These are phyloP conservation scores for Pollenia griseotomentosa DNA, from an alignment of 2,888 invertebrate genomes.

Conservation along the genomic window DNA sequence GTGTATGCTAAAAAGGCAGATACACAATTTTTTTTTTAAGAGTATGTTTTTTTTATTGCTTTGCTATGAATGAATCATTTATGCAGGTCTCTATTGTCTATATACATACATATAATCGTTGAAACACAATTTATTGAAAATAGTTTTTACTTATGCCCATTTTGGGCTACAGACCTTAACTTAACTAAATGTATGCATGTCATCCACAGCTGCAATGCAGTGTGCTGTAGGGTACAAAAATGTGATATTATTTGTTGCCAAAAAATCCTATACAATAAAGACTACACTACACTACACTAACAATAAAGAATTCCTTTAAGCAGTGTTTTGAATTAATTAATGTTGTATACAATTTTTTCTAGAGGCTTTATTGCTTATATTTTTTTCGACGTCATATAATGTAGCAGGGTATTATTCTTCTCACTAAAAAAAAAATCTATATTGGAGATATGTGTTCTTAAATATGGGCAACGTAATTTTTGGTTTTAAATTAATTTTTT, in stretches of 20 bases:
- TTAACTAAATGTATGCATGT: conserved; percentile 1
- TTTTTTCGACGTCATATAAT: background rate
- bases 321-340: conserved; percentile 82
- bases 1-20: no score
- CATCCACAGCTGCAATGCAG: conserved; percentile 30
- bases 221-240: conserved; percentile 31
- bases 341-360: conserved; percentile 49
- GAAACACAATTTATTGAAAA: background rate
- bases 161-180: background rate
- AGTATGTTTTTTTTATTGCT: no score
- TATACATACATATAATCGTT: background rate
- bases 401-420: no score
- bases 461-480: no score
- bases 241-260: conserved; percentile 26
- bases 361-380: conserved; percentile 58
- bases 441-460: no score
- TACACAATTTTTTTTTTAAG: no score
- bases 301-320: conserved; percentile 78
- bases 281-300: background rate
- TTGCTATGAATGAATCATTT: no score
- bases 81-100: no score
- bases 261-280: conserved; percentile 17
- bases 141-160: background rate
- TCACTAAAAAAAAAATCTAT: no score
- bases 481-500: no score